Base-by-base conservation (phyloP, 2,888 invertebrate genomes). In the Cremastinae sp. region DNA sequence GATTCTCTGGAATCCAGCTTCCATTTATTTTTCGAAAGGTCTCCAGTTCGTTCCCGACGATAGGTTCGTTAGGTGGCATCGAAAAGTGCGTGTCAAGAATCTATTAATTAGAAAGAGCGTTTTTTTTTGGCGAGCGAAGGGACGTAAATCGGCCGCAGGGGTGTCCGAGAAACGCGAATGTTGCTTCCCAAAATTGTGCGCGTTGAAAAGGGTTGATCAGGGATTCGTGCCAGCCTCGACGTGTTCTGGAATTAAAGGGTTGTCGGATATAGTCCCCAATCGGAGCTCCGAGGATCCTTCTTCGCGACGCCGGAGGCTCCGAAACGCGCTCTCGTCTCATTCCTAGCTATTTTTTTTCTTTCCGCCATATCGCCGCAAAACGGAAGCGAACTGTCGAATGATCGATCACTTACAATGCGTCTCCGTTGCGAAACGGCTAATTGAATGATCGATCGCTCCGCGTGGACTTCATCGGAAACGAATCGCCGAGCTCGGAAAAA, bases 381-480 rank as follows among this genome's bases (percentile, higher is more conserved):
- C 70, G 69, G 66, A 34, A 51, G 65, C 54, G 69, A 41, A n/a
- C n/a, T n/a, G n/a, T 49, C 47, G 62, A 64, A 94, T 94, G 94
- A 94, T 94, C 93, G 94, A 94, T 94, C 93, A 71, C 68, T 58
- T 38, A 64, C 59, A 10, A 59, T 61, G 49, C 43, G 51, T 51
- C 53, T 20, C 47, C 51, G 58, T 38, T 18, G 91, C 88, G 85
- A 85, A 10, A 82, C n/a, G n/a, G 90, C 92, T 94, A 94, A 94
- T 94, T 94, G 94, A 93, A 92, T 94, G 94, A 94, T 94, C 92
- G 94, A 94, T 94, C 93, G 91, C 90, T 86, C 86, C 54, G 14
- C 61, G 58, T 36, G 47, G 36, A 86, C 85, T 85, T 87, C 84
- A 84, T 87, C 85, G 84, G 85, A 82, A 83, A 82, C 82, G 49